Base-by-base conservation (phyloP, 2,113 vertebrate species). In the Scatophagus argus region DNA sequence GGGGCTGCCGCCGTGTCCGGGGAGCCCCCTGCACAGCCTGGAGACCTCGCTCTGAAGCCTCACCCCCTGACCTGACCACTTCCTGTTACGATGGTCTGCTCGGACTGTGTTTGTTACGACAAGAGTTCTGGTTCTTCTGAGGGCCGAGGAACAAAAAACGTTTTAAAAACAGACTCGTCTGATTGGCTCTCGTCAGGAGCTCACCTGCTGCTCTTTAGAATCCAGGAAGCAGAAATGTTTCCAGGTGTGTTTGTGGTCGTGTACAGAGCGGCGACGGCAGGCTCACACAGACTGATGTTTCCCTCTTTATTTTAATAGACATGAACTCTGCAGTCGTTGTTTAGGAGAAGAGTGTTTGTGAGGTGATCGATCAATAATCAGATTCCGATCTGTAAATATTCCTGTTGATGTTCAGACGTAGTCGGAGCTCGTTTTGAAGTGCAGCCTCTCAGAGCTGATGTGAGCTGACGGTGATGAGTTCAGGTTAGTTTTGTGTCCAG, bases 21-120 rank as follows among this genome's bases (percentile, higher is more conserved):
- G 97, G 89, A 99, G 97, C 94, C 98, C 98, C 39, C 95, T 99
- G 92, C 97, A 99, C 95, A 99, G 97, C 94, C 96, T 99, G 95
- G 98, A 99, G 94, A 99, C 98, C 89, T 99, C 97, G 39, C 96
- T 99, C 89, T 99, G 95, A 98, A 68, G 58, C 31, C 34, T 60
- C 8, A 0, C 21, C 17, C 74, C 3, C 29, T 1, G 14, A 43
- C 54, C 31, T 17, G 64, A 65, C 58, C 34, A 55, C 61, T 55
- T 63, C 31, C 46, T 60, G 47, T 62, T 46, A 21, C n/a, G 1
- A n/a, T 10, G 23, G 59, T 38, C 59, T 16, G 25, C 6, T 46
- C 11, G 10, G 70, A 39, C 63, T 61, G 27, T 55, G 41, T 54
- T 83, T 43, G 27, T 41, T 4, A 61, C 36, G 13, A 6, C 17